Base-by-base conservation (phyloP, 2,113 vertebrate species). In the Podilymbus podiceps region DNA sequence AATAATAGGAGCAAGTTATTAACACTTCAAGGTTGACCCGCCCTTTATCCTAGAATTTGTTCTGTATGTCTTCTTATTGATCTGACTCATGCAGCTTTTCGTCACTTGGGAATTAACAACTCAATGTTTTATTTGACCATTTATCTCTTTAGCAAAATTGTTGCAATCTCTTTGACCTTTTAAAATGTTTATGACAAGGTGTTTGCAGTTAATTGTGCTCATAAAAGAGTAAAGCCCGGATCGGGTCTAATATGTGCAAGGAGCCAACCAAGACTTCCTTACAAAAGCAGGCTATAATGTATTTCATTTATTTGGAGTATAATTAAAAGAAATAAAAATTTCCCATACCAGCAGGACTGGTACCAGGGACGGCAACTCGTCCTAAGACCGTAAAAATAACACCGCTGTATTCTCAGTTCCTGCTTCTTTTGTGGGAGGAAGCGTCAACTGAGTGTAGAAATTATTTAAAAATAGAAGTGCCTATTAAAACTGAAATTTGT, bases 81-180 rank as follows among this genome's bases (percentile, higher is more conserved):
- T 98, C 89, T 95, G 93, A 85, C 68, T 94, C 95, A 46, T 81
- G 92, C 84, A 89, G 93, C 85, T 94, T 96, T 98, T 95, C 94
- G 90, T 97, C 96, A 85, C 91, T 86, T 92, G 94, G 97, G 95
- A 98, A 98, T 98, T 97, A 98, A 90, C 81, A 97, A 95, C 95
- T 95, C 96, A 94, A 92, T 96, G 95, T 98, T 98, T 98, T 97
- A 97, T 96, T 97, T 97, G 96, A 96, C 96, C 96, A 47, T 98
- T 98, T 98, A 98, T 98, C 98, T 98, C 95, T 98, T 98, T 98
- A 97, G 95, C 94, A 97, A 96, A 98, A 96, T 94, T 97, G 94
- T 97, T 97, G 95, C 93, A 85, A 96, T 97, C 94, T 98, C 97
- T 97, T 96, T 98, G 98, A 99, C 98, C 98, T 99, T 99, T 99